Evolutionary conservation across 2,888 invertebrate species (phyloP), one percentile per base, ranked within the genome.

Genomic region (Teleogryllus oceanicus): DNA sequence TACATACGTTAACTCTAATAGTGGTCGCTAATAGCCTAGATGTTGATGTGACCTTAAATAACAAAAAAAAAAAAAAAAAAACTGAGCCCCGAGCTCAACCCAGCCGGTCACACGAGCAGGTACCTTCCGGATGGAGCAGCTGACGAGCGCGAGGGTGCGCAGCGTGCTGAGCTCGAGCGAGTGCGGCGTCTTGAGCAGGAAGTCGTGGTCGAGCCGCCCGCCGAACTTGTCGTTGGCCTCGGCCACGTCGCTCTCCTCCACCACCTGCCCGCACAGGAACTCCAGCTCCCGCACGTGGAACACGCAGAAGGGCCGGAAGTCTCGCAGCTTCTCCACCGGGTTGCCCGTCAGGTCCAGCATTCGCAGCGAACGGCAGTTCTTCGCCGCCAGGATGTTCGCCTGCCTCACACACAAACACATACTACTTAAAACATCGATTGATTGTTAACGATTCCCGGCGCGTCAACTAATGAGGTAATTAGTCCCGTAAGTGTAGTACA

Each of bases 171-270:
- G 62, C n/a, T 62, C 62, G 16, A 62, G 62, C 16, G 62, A 13
- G 62, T n/a, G n/a, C 62, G 62, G 62, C 62, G 62, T 62, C 62
- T 62, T 62, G 16, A 62, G 62, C 62, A 62, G n/a, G 62, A 62
- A 62, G 3, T 62, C 62, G 62, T 62, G 62, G n/a, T 62, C 62
- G 62, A 62, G 62, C 16, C 62, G n/a, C 3, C 62, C 62, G 62
- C 62, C 62, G 62, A 62, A 62, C 62, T 18, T 62, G 62, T 62
- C 62, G 16, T 13, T 18, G 16, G 62, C 62, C n/a, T 62, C 62
- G 16, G 62, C 62, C 62, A 62, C 16, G 62, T 62, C 62, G 62
- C 62, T 62, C 62, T 62, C 62, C 62, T 62, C 62, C 62, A 62
- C 62, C n/a, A 4, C 62, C n/a, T 62, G 62, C 13, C 62, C 62